Percentiles rank a stretch among this genome's conserved stretches.
These are phyloP conservation scores for Abramis brama DNA, from an alignment of 2,113 vertebrate species.

Conservation along the genomic window DNA sequence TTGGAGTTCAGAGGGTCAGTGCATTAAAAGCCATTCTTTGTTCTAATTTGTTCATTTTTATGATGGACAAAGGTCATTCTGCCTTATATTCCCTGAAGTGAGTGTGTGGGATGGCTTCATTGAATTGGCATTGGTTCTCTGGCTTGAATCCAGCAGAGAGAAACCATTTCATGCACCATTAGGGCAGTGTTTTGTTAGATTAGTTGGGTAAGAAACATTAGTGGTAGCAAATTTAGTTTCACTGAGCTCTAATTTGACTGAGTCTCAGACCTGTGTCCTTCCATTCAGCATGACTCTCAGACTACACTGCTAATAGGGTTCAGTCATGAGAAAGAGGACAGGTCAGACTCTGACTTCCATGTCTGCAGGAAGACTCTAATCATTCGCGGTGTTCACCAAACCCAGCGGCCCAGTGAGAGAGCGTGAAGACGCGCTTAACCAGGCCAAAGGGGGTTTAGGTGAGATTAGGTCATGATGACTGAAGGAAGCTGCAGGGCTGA, in stretches of 20 bases:
- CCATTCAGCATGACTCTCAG: not conserved
- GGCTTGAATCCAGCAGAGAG: not conserved
- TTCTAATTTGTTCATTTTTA: not conserved
- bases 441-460: conserved; percentile 50
- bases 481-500: conserved; percentile 38
- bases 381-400: not conserved
- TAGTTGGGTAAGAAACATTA: not conserved
- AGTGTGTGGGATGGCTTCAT: conserved; percentile 11
- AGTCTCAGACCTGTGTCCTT: not conserved
- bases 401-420: not conserved
- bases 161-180: not conserved
- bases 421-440: not conserved
- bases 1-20: not conserved
- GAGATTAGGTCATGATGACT: conserved; percentile 23
- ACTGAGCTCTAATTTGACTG: not conserved
- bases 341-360: conserved; percentile 5
- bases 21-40: not conserved
- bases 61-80: not conserved
- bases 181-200: not conserved
- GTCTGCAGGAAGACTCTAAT: conserved; percentile 14
- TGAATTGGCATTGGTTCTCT: conserved; percentile 1
- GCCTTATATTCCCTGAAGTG: not conserved
- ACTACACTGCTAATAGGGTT: not conserved
- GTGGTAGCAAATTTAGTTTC: not conserved
- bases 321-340: conserved; percentile 17